Evolutionary conservation across 2,797 vertebrate species (phyloP).

Genomic region (Mormyrops attenuatus): DNA sequence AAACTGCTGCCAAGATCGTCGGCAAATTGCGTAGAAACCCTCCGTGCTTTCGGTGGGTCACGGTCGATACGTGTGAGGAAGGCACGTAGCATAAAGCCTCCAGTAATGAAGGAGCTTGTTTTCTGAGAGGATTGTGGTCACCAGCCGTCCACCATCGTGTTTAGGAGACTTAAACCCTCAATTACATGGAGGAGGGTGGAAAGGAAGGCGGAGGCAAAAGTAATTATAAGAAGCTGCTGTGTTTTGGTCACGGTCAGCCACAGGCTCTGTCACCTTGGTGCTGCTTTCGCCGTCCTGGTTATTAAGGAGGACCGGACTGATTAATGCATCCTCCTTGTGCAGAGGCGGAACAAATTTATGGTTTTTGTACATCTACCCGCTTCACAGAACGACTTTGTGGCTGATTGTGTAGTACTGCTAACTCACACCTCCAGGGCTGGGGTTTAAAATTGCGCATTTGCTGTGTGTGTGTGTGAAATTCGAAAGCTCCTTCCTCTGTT

Average conservation of each 20-base stretch:
- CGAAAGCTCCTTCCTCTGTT: background rate
- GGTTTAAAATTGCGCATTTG: background rate
- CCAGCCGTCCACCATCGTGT: background rate
- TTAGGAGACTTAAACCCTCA: background rate
- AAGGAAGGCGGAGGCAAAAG: background rate
- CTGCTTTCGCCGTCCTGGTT: background rate
- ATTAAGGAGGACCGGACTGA: background rate
- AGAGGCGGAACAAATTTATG: background rate
- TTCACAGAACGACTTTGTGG: background rate
- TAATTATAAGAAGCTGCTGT: background rate
- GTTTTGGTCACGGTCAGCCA: background rate
- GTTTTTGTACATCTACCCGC: background rate
- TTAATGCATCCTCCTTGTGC: background rate
- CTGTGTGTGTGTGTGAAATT: background rate
- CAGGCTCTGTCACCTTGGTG: background rate
- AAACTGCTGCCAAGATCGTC: background rate
- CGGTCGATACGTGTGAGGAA: background rate
- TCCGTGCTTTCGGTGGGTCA: background rate
- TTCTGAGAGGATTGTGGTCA: background rate
- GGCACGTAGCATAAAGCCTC: background rate
- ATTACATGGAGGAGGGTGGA: background rate
- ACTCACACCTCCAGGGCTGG: background rate
- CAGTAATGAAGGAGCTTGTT: background rate
- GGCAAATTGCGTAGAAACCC: background rate
- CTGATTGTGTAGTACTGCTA: background rate